Evolutionary conservation across 2,797 vertebrate genomes (phyloP), one percentile per base, ranked within the genome.

Genomic region (Oreochromis mossambicus): DNA sequence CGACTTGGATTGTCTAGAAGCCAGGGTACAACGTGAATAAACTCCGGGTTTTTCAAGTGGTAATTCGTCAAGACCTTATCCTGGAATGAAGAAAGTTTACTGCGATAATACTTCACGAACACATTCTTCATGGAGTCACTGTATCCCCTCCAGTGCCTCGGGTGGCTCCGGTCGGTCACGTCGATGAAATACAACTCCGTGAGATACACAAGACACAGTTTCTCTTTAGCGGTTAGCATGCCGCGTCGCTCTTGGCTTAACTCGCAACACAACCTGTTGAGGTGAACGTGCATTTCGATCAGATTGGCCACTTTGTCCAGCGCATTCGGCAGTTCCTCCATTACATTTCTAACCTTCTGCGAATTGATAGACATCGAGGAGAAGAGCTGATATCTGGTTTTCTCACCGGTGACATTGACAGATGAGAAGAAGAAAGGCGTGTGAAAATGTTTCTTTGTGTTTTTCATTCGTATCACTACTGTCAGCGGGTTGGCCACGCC

Each of bases 351-450:
- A 2, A 88, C 87, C 2, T 29, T 86, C 6, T 88, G 84, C 1
- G 78, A 88, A 41, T 88, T 88, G 5, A 88, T 83, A 1, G 87
- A 52, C 88, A 87, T 86, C 0, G 88, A 87, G 0, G 80, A 8
- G 26, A 87, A 87, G 5, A 81, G 43, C 63, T 86, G 83, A 6
- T 86, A 84, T 15, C 73, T 84, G 15, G 0, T 78, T 3, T 82
- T 54, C 32, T 0, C 79, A 61, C 7, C 32, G 6, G 68, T 7
- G 15, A 89, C 51, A 5, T 89, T 89, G 1, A 87, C 82, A 0
- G 87, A 89, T 5, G 87, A 89, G 32, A 89, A 87, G n/a, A 89
- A 89, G 32, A 89, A 87, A 5, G 87, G 85, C 2, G 82, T 84
- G 76, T 86, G 87, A 8, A 89, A 89, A 4, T 85, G 19, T 2